Evolutionary conservation across 1,140 invertebrate genomes (phyloP).

Genomic region (Nymphalis io): DNA sequence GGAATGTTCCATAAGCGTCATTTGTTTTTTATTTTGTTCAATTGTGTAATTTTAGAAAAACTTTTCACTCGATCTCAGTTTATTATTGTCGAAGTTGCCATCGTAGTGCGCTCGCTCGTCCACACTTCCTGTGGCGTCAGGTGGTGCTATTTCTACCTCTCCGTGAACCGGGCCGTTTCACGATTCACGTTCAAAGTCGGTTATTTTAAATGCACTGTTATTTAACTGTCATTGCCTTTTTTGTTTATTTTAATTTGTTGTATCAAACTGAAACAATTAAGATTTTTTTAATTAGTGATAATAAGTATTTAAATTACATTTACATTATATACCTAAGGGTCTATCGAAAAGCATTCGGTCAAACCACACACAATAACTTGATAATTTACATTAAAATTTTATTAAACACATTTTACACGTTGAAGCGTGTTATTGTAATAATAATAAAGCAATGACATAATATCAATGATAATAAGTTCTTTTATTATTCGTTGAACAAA

Average conservation of each 20-base stretch:
- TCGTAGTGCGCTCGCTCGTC: conserved; percentile 44
- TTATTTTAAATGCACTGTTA: conserved; percentile 55
- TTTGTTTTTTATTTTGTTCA: neutral
- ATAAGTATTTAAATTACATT: too few species aligned
- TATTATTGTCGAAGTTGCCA: conserved; percentile 26
- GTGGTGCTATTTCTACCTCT: conserved; percentile 69
- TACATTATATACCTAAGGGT: too few species aligned
- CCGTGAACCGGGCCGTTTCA: conserved; percentile 56
- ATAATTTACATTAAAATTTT: too few species aligned
- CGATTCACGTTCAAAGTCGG: conserved; percentile 73
- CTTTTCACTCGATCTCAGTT: conserved; percentile 16
- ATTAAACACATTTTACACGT: too few species aligned
- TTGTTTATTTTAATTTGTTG: neutral
- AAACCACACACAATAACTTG: too few species aligned
- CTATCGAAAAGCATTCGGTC: too few species aligned
- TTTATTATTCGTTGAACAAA: too few species aligned
- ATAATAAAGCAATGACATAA: too few species aligned
- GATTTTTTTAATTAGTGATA: too few species aligned
- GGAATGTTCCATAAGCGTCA: neutral
- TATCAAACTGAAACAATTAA: neutral
- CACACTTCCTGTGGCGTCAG: conserved; percentile 68
- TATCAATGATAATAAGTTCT: too few species aligned
- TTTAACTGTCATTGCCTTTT: neutral
- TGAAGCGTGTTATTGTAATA: too few species aligned
- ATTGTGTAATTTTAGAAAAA: conserved; percentile 8